Percentiles rank a stretch among this genome's conserved stretches.
phyloP scores from a whole-genome alignment of 2,113 vertebrate genomes.

The Pterocles gutturalis region DNA sequence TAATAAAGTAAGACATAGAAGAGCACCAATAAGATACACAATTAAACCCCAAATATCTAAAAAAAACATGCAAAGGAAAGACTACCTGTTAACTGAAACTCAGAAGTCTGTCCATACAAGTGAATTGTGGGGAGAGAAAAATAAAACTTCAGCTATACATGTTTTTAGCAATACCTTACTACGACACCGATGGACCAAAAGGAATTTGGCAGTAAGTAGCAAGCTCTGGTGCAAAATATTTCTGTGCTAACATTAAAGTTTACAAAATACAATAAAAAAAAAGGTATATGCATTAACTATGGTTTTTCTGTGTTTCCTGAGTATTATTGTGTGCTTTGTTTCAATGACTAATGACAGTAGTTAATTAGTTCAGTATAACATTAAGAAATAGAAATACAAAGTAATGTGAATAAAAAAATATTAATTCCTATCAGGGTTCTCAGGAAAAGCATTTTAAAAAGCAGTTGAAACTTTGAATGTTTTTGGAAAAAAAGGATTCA shows the following conservation, averaged over 20 bases:
- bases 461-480: not conserved
- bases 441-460: not conserved
- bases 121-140: not conserved
- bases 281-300: not conserved
- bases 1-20: rapidly evolving
- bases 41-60: not conserved
- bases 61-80: not conserved
- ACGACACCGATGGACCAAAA: not conserved
- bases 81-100: not conserved
- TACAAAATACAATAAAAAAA: not conserved
- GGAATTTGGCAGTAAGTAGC: not conserved
- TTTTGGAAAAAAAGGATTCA: not conserved
- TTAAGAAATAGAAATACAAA: not conserved
- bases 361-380: not conserved
- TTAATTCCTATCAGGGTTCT: rapidly evolving
- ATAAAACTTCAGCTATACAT: not conserved
- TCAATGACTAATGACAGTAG: not conserved
- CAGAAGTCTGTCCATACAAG: not conserved
- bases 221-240: not conserved
- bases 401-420: not conserved
- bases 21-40: not conserved
- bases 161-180: not conserved
- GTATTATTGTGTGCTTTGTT: not conserved
- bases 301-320: not conserved
- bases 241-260: not conserved